These are phyloP conservation scores for Drosophila anomalata DNA, from an alignment of 2,888 invertebrate species.

Conservation along the genomic window DNA sequence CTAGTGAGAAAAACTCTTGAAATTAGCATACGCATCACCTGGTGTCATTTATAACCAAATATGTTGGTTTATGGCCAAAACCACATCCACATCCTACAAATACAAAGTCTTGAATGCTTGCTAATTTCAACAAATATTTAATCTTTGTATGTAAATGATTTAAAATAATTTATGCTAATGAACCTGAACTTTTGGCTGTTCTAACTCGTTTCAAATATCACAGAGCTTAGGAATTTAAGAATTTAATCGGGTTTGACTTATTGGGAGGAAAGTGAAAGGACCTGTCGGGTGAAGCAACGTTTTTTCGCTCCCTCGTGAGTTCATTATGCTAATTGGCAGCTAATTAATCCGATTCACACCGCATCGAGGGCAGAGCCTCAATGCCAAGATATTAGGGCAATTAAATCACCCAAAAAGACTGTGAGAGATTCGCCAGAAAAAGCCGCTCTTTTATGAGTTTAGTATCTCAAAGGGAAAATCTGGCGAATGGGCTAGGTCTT, in stretches of 20 bases:
- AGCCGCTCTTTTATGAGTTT: neutral
- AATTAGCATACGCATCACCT: slow-evolving; percentile 70
- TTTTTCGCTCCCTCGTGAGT: slow-evolving; percentile 25
- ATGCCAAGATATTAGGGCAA: slow-evolving; percentile 25
- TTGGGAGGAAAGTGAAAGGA: slow-evolving; percentile 64
- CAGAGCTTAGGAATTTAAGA: slow-evolving; percentile 15
- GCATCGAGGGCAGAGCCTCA: slow-evolving; percentile 35
- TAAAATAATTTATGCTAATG: slow-evolving; percentile 62
- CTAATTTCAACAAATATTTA: slow-evolving; percentile 46
- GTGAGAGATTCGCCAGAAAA: slow-evolving; percentile 2
- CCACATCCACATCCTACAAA: slow-evolving; percentile 10
- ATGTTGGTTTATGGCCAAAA: slow-evolving; percentile 37
- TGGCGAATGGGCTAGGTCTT: neutral
- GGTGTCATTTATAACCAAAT: slow-evolving; percentile 53
- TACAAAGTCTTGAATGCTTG: slow-evolving; percentile 39
- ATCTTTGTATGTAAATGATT: slow-evolving; percentile 57
- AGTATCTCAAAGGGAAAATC: slow-evolving; percentile 1
- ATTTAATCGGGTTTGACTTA: slow-evolving; percentile 19
- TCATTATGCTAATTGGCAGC: slow-evolving; percentile 59
- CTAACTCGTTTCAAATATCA: slow-evolving; percentile 59
- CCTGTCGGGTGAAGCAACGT: slow-evolving; percentile 8
- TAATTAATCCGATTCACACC: slow-evolving; percentile 61
- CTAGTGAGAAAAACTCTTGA: slow-evolving; percentile 60
- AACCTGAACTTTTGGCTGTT: slow-evolving; percentile 53
- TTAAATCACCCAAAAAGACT: slow-evolving; percentile 6